phyloP scores from a whole-genome alignment of 2,113 vertebrate genomes.

The Pluvianellus socialis region DNA sequence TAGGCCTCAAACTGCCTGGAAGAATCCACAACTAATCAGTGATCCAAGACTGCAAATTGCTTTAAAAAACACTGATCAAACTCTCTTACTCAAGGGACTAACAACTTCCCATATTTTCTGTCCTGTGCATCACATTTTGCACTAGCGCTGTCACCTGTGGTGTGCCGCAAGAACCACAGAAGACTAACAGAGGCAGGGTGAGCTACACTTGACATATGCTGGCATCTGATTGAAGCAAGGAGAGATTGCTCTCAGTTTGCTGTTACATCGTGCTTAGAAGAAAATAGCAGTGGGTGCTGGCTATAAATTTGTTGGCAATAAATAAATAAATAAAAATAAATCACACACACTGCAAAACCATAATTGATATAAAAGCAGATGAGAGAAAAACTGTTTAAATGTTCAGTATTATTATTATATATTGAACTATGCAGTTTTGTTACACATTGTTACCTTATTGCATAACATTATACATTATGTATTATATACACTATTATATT shows the following conservation, averaged over 20 bases:
- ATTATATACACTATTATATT: neutral
- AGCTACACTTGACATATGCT: neutral
- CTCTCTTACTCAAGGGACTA: neutral
- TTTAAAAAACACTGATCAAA: neutral
- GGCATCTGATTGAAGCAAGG: neutral
- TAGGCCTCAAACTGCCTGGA: neutral
- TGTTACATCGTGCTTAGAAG: neutral
- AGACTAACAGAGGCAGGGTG: neutral
- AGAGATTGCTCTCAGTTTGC: neutral
- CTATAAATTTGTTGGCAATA: neutral
- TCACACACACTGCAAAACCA: neutral
- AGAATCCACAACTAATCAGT: neutral
- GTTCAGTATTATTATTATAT: neutral
- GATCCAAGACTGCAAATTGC: neutral
- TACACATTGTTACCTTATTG: neutral
- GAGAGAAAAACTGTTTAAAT: neutral
- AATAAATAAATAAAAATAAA: neutral
- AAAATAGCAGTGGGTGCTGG: neutral
- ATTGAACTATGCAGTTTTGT: neutral
- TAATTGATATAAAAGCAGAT: neutral
- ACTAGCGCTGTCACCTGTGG: neutral
- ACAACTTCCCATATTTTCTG: neutral
- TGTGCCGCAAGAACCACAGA: neutral
- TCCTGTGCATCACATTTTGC: neutral
- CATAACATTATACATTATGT: neutral